These are phyloP conservation scores for Thera britannica DNA, from an alignment of 2,888 invertebrate species.

Conservation along the genomic window DNA sequence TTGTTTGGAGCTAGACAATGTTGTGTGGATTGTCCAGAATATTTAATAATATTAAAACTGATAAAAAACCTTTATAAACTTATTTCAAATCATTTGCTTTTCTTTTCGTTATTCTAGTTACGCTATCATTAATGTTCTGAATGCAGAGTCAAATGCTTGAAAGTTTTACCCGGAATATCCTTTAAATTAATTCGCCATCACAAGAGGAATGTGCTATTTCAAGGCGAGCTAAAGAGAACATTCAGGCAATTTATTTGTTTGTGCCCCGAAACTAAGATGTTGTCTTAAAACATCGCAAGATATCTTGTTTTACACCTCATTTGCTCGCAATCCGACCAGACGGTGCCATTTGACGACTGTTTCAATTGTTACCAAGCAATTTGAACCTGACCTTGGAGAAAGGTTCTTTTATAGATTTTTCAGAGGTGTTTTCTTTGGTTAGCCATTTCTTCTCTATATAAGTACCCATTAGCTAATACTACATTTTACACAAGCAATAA, in stretches of 20 bases:
- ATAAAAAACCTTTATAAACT: too few relatives aligned
- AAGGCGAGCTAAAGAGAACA: constrained; percentile 50
- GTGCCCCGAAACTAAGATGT: constrained; percentile 57
- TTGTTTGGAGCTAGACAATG: too few relatives aligned
- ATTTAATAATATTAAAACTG: too few relatives aligned
- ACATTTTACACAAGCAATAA: too few relatives aligned
- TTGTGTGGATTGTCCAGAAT: too few relatives aligned
- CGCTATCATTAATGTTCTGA: too few relatives aligned
- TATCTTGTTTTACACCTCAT: constrained; percentile 70
- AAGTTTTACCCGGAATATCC: constrained; percentile 19
- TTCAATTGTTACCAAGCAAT: constrained; percentile 25
- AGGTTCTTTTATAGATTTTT: constrained; percentile 24
- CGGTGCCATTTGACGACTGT: constrained; percentile 34
- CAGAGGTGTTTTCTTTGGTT: not conserved
- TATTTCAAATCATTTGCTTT: too few relatives aligned
- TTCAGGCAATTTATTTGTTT: constrained; percentile 66
- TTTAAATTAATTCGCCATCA: constrained; percentile 45
- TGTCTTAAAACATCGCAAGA: constrained; percentile 63
- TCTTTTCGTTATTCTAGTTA: too few relatives aligned
- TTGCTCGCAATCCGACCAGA: constrained; percentile 54
- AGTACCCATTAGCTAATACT: too few relatives aligned
- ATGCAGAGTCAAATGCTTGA: not conserved
- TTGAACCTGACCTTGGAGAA: constrained; percentile 18
- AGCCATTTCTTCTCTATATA: not conserved
- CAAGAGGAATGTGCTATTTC: constrained; percentile 47